Conservation (phyloP, 2,797 vertebrate species). For the Fratercula arctica region DNA sequence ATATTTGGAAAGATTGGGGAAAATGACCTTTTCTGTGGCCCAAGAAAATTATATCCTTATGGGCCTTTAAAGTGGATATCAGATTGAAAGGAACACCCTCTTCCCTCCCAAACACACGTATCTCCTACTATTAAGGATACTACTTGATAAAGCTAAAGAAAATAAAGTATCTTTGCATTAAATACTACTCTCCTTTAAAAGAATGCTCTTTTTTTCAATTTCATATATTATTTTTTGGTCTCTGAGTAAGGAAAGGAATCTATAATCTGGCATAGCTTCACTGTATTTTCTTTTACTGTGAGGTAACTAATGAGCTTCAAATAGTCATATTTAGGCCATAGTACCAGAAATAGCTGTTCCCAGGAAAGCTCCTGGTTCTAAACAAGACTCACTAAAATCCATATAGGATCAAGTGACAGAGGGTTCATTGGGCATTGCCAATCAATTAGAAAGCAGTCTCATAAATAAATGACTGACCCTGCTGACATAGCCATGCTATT, state of each 20-base stretch:
- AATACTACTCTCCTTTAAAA: neutral
- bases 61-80: neutral
- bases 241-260: neutral
- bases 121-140: neutral
- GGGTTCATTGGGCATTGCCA: neutral
- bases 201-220: neutral
- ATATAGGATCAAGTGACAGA: neutral
- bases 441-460: neutral
- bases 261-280: neutral
- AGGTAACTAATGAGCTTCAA: neutral
- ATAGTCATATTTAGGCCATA: neutral
- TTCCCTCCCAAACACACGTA: neutral
- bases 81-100: neutral
- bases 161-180: neutral
- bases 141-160: neutral
- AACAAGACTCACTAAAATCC: neutral
- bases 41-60: conserved; percentile 1
- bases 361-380: neutral
- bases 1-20: neutral
- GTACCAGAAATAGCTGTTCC: neutral
- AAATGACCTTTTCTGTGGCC: neutral
- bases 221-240: neutral
- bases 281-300: neutral
- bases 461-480: neutral
- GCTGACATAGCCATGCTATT: neutral